A percentile compares a stretch with the other conserved stretches of the same genome.
Evolutionary conservation across 1,140 invertebrate genomes (phyloP).

Genomic region (Andricus grossulariae): DNA sequence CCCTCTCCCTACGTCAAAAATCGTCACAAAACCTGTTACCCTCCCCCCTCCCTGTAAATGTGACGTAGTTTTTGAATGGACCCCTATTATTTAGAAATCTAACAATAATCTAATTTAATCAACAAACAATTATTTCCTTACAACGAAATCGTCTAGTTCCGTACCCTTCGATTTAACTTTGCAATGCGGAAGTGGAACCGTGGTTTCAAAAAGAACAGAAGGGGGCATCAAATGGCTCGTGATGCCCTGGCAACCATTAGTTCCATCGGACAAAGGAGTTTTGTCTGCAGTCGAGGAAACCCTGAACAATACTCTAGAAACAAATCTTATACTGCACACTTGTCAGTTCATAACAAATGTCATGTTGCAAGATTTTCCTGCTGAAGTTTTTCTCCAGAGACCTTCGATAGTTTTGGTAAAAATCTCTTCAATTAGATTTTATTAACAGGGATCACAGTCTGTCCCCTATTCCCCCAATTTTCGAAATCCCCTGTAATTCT

Average conservation of each 20-base stretch:
- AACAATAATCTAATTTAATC: not conserved
- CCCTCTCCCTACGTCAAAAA: too few species aligned
- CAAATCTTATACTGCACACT: slow-evolving; percentile 72
- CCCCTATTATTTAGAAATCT: not conserved
- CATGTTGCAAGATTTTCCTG: slow-evolving; percentile 82
- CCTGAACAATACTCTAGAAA: slow-evolving; percentile 66
- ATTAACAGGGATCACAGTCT: too few species aligned
- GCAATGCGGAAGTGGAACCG: slow-evolving; percentile 49
- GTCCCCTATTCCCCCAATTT: too few species aligned
- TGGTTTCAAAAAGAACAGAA: slow-evolving; percentile 53
- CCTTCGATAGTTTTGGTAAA: slow-evolving; percentile 79
- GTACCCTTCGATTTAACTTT: slow-evolving; percentile 54
- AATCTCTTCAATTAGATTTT: too few species aligned
- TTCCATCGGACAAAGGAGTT: slow-evolving; percentile 76
- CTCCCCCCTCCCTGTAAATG: too few species aligned
- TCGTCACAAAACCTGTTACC: too few species aligned
- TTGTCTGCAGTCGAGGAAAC: slow-evolving; percentile 77
- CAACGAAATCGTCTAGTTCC: slow-evolving; percentile 50
- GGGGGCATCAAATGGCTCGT: slow-evolving; percentile 75
- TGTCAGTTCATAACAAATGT: slow-evolving; percentile 82
- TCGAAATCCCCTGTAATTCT: too few species aligned
- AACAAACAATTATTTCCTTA: slow-evolving; percentile 9
- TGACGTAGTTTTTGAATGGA: too few species aligned
- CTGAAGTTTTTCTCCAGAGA: slow-evolving; percentile 83
- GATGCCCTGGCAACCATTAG: slow-evolving; percentile 78